phyloP scores from a whole-genome alignment of 1,140 invertebrate genomes.

The Marisa cornuarietis region DNA sequence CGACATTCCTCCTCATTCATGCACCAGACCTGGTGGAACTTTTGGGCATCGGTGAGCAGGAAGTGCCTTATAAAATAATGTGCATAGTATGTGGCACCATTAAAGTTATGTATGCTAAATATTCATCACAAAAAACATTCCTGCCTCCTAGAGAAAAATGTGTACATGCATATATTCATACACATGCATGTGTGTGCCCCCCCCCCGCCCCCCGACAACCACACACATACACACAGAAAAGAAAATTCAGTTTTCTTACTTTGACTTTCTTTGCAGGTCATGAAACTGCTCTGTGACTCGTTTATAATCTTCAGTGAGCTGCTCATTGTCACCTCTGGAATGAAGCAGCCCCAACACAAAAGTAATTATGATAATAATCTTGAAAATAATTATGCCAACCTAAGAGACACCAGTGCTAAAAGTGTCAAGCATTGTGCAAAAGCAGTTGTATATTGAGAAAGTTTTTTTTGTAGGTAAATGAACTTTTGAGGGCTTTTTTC shows the following conservation, averaged over 20 bases:
- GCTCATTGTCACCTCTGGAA: conserved; percentile 59
- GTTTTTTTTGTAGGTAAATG: no score
- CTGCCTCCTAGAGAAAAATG: no score
- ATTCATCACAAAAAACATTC: background rate
- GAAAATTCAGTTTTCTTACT: conserved; percentile 41
- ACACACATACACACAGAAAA: background rate
- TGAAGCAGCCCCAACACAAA: no score
- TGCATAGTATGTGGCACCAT: no score
- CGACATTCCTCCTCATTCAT: conserved; percentile 75
- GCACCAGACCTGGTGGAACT: conserved; percentile 73
- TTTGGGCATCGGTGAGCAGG: conserved; percentile 71
- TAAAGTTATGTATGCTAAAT: no score
- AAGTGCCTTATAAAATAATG: conserved; percentile 71
- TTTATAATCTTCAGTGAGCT: conserved; percentile 65
- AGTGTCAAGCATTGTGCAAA: no score
- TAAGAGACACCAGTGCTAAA: no score
- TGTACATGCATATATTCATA: background rate
- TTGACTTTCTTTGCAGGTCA: conserved; percentile 65
- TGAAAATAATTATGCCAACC: no score
- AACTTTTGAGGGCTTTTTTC: no score
- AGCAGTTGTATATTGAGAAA: no score
- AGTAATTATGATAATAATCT: no score
- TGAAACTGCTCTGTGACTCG: conserved; percentile 64
- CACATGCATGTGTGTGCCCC: background rate
- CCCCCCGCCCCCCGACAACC: no score